These are phyloP conservation scores for Colletes latitarsis DNA, from an alignment of 1,140 invertebrate species.

Conservation along the genomic window DNA sequence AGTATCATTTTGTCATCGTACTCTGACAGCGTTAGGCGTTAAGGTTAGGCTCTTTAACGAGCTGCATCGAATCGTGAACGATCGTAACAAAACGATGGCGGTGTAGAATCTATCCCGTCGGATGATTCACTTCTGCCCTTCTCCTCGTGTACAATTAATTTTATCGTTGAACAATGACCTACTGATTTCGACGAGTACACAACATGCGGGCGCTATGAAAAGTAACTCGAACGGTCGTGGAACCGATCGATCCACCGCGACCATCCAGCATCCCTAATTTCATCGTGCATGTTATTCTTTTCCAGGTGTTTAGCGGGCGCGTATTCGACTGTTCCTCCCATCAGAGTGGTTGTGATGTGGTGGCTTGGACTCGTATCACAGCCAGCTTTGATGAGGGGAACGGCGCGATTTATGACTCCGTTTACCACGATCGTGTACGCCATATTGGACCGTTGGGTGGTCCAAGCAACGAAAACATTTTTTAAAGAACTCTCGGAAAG, in stretches of 20 bases:
- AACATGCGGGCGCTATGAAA: constrained; percentile 15
- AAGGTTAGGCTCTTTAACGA: too few relatives aligned
- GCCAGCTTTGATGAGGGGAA: constrained; percentile 95
- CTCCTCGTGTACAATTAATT: constrained; percentile 17
- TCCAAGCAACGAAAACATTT: too few relatives aligned
- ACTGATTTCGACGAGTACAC: constrained; percentile 21
- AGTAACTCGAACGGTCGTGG: constrained; percentile 1
- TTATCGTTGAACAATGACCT: constrained; percentile 23
- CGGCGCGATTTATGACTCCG: constrained; percentile 68
- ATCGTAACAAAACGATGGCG: not conserved
- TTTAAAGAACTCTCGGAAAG: too few relatives aligned
- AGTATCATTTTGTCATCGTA: too few relatives aligned
- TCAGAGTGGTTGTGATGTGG: constrained; percentile 92
- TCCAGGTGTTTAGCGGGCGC: constrained; percentile 2
- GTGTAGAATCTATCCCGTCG: not conserved
- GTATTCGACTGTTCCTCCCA: constrained; percentile 77
- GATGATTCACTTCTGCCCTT: constrained; percentile 23
- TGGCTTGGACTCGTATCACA: constrained; percentile 89
- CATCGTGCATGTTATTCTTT: not conserved
- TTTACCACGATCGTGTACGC: not conserved
- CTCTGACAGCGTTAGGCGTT: too few relatives aligned
- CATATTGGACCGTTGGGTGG: too few relatives aligned
- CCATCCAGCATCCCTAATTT: not conserved
- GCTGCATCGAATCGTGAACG: not conserved
- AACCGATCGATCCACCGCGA: constrained; percentile 11